phyloP scores from a whole-genome alignment of 1,140 invertebrate genomes.

The Ceratina japonica region DNA sequence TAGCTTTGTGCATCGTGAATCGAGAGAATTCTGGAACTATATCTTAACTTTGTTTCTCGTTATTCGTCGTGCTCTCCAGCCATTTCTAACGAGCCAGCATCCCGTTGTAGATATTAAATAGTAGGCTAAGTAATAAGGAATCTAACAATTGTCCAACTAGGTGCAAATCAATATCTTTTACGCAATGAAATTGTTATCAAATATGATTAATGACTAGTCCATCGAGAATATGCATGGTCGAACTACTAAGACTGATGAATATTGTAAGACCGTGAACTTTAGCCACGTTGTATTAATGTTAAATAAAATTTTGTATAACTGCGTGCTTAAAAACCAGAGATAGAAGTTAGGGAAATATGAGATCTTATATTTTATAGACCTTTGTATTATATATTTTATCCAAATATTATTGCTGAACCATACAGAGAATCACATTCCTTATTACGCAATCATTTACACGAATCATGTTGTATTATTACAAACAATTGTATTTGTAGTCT shows the following conservation, averaged over 20 bases:
- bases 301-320: no score
- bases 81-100: neutral
- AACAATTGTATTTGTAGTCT: no score
- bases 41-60: neutral
- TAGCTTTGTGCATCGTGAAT: slow-evolving; percentile 21
- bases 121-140: slow-evolving; percentile 20
- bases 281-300: no score
- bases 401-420: no score
- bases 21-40: neutral
- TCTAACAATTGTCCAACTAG: neutral
- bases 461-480: no score
- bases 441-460: no score
- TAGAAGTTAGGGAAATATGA: no score
- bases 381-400: no score
- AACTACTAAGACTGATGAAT: neutral
- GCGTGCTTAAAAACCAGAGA: no score
- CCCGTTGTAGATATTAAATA: neutral
- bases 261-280: neutral
- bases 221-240: neutral
- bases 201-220: neutral
- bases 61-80: neutral
- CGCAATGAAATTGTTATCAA: neutral
- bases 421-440: no score
- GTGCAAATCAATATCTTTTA: neutral
- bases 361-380: no score